Evolutionary conservation across 2,888 invertebrate genomes (phyloP), one percentile per base, ranked within the genome.

Genomic region (Ditylenchus weischeri): DNA sequence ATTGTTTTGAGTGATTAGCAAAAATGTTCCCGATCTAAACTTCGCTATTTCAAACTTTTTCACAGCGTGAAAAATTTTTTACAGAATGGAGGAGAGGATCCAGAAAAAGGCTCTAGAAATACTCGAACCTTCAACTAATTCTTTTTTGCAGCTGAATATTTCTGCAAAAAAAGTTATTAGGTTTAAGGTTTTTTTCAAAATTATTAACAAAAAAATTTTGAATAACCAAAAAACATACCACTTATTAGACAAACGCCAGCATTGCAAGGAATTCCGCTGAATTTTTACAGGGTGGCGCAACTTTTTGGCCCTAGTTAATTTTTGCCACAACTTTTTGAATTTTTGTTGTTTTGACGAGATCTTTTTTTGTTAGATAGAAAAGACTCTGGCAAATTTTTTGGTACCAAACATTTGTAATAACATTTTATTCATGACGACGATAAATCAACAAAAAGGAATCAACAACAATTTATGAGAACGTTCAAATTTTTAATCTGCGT

Each of bases 91-190:
- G 35, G 59, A 59, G 23, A 59, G 11, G 38, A 59, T 43, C 59
- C 59, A 59, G 59, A 59, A 59, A 59, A 59, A 59, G 15, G 59
- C 59, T 43, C 59, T 11, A 11, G 59, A 59, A n/a, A 35, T 2
- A 8, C 29, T 36, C 1, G 35, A 29, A 29, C 59, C 59, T 23
- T 59, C 59, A 19, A 59, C 43, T n/a, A 59, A 59, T 59, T n/a
- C 36, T 19, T 43, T 21, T 36, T 60, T 36, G 21, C 36, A 19
- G 29, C 21, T 60, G 15, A 48, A 29, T 60, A 47, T 47, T 60
- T 35, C 21, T 60, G 35, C 35, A 57, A 57, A 35, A 57, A 57
- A 6, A 1, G 57, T 50, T 19, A n/a, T 57, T 57, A 29, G 8
- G 8, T 57, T 3, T 23, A 1, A 15, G 10, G 10, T 3, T 13